These are phyloP conservation scores for Silvanus unidentatus DNA, from an alignment of 2,888 invertebrate genomes.

Conservation along the genomic window DNA sequence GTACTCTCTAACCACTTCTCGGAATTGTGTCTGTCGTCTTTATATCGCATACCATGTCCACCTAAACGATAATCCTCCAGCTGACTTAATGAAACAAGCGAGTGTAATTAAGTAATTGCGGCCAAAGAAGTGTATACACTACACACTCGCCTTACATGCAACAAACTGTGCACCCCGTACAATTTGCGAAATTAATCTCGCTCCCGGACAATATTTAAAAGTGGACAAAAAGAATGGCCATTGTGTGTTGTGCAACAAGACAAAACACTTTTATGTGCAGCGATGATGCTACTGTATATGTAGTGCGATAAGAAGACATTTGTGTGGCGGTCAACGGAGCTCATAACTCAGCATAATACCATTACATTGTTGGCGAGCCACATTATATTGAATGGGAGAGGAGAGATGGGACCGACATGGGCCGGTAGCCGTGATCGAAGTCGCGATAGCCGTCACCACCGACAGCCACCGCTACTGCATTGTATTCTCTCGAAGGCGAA, in stretches of 20 bases:
- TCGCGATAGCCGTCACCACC: slow-evolving; percentile 39
- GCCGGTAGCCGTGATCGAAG: slow-evolving; percentile 38
- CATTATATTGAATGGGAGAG: slow-evolving; percentile 31
- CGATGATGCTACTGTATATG: not conserved
- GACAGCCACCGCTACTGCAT: slow-evolving; percentile 29
- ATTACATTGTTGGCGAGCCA: slow-evolving; percentile 38
- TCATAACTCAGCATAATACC: slow-evolving; percentile 40
- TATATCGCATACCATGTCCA: slow-evolving; percentile 3
- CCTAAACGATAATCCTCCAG: slow-evolving; percentile 20
- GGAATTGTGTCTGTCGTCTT: no score
- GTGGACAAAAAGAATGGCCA: no score
- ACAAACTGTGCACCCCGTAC: no score
- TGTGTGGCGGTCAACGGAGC: slow-evolving; percentile 26
- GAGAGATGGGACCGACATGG: slow-evolving; percentile 37
- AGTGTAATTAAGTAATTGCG: slow-evolving; percentile 33
- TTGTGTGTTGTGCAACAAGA: no score
- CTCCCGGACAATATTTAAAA: no score
- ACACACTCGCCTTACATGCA: no score
- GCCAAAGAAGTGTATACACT: slow-evolving; percentile 13
- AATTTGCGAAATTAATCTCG: no score
- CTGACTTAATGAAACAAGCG: slow-evolving; percentile 34
- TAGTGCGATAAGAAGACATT: slow-evolving; percentile 22
- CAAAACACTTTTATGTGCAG: no score
- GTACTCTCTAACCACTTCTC: no score
- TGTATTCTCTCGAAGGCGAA: slow-evolving; percentile 18